phyloP scores from a whole-genome alignment of 2,113 vertebrate genomes.

The Pipa parva region DNA sequence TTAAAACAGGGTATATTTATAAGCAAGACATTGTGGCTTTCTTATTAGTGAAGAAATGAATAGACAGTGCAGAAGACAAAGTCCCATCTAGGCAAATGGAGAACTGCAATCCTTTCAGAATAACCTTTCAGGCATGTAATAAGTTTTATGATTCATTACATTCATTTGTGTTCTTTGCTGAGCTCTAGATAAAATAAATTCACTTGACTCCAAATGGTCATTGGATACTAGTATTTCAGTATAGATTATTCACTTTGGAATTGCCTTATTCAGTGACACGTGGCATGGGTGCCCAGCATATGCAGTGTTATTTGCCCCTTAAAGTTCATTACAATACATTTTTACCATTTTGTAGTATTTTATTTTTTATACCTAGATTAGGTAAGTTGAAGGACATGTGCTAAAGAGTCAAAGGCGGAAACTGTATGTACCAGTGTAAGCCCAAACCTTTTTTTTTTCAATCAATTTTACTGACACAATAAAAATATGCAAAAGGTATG shows the following conservation, averaged over 20 bases:
- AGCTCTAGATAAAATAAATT: constrained; percentile 37
- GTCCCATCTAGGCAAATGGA: constrained; percentile 11
- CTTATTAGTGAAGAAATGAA: neutral
- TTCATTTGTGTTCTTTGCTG: constrained; percentile 42
- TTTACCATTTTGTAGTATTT: too few species aligned
- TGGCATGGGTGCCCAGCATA: constrained; percentile 8
- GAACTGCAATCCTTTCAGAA: constrained; percentile 25
- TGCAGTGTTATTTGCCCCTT: constrained; percentile 6
- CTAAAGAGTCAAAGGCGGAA: too few species aligned
- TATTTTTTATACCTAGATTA: neutral
- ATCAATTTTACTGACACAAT: too few species aligned
- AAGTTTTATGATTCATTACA: constrained; percentile 43
- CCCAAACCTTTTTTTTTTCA: neutral
- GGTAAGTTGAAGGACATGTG: neutral
- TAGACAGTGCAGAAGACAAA: constrained; percentile 23
- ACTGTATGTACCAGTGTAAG: too few species aligned
- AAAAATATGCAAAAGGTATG: neutral
- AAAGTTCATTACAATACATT: constrained; percentile 4
- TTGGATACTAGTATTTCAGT: constrained; percentile 32
- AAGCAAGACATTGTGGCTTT: constrained; percentile 10
- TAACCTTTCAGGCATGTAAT: constrained; percentile 42
- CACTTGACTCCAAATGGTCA: constrained; percentile 23
- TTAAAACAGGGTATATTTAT: too few species aligned
- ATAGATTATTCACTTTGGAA: constrained; percentile 33
- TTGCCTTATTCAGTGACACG: constrained; percentile 28